Evolutionary conservation across 2,113 vertebrate genomes (phyloP), one percentile per base, ranked within the genome.

Genomic region (Laterallus jamaicensis): DNA sequence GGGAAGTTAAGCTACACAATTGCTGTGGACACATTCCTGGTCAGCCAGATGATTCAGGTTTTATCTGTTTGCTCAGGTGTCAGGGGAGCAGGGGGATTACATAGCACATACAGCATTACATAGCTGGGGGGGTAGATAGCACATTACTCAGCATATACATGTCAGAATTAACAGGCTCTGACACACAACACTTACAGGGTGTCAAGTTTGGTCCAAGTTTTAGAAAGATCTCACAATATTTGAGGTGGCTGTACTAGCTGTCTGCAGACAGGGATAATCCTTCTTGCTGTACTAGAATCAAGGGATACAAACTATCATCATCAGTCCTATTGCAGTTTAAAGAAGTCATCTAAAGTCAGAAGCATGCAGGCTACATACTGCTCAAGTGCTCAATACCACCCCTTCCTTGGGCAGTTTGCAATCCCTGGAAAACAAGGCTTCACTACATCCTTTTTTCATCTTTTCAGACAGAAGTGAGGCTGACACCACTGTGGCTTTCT

Each of bases 381-480:
- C 31, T 76, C 25, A 80, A 90, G 40, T 5, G 10, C 22, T 66
- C 39, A 55, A 73, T 44, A 77, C 55, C 44, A 47, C 10, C 4
- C 12, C 17, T 79, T 94, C 63, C 29, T 69, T 22, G 35, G 52
- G 26, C 47, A 81, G 35, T 42, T 78, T 68, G 64, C 42, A 84
- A 71, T 49, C 28, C 28, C 42, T 70, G 59, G 70, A 69, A 82
- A 88, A 52, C 17, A 67, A 50, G 50, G 69, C 35, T 74, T 92
- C 42, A 67, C 67, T 54, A n/a, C 20, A 52, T 25, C 20, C 20
- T 62, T 85, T 92, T 62, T 74, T 74, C 37, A 81, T 21, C 54
- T 94, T 92, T 89, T 82, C 59, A 95, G 74, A 73, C 58, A 9
- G 19, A 84, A 90, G 56, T 39, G 31, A 82, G 39, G n/a, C 58